These are phyloP conservation scores for Electrophaes corylata DNA, from an alignment of 2,888 invertebrate species.

Conservation along the genomic window DNA sequence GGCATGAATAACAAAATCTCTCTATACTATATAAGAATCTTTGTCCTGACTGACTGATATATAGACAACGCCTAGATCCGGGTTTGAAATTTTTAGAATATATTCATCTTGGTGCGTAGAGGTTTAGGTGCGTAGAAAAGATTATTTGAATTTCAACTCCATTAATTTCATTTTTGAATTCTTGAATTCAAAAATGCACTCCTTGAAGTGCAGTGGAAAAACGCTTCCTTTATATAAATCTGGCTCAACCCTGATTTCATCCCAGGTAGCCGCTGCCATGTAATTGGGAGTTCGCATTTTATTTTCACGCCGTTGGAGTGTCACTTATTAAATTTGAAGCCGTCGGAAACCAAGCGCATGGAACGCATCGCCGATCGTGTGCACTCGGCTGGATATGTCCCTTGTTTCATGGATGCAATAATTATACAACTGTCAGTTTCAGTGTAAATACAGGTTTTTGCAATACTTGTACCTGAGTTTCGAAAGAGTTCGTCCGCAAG, in stretches of 20 bases:
- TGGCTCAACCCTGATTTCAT: slow-evolving; percentile 1
- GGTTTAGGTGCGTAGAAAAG: too few relatives aligned
- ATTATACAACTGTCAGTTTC: slow-evolving; percentile 10
- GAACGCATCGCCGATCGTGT: slow-evolving; percentile 18
- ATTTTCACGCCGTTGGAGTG: slow-evolving; percentile 26
- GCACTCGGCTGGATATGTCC: slow-evolving; percentile 9
- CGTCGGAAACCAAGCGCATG: slow-evolving; percentile 21
- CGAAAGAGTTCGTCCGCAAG: background rate
- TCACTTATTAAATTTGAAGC: slow-evolving; percentile 31
- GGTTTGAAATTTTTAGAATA: too few relatives aligned
- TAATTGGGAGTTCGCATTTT: slow-evolving; percentile 26
- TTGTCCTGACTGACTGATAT: too few relatives aligned
- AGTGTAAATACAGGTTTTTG: background rate
- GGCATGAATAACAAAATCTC: too few relatives aligned
- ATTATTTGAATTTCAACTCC: too few relatives aligned
- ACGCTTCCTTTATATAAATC: too few relatives aligned
- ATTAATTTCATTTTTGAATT: too few relatives aligned
- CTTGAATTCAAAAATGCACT: too few relatives aligned
- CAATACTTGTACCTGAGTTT: background rate
- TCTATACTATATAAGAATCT: too few relatives aligned
- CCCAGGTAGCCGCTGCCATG: slow-evolving; percentile 4
- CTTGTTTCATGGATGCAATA: slow-evolving; percentile 19
- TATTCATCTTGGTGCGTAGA: too few relatives aligned
- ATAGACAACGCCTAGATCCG: too few relatives aligned
- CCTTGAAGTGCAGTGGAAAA: too few relatives aligned